Evolutionary conservation across 2,888 invertebrate genomes (phyloP).

Genomic region (Drosophila rubida): DNA sequence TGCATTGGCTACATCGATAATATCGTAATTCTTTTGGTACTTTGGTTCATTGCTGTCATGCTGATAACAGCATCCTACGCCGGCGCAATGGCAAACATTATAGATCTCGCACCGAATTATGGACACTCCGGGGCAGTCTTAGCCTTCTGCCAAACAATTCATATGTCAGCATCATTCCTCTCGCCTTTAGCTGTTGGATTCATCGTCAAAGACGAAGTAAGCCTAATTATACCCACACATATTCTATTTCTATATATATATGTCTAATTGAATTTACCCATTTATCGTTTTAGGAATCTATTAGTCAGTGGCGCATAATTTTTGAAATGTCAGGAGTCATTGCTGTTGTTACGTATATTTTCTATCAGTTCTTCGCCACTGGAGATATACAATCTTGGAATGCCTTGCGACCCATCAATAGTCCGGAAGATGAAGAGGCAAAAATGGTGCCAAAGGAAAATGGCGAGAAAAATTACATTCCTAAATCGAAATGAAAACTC

Average conservation of each 20-base stretch:
- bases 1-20: slow-evolving; percentile 88
- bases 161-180: slow-evolving; percentile 90
- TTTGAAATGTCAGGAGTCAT: slow-evolving; percentile 88
- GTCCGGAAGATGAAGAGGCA: slow-evolving; percentile 20
- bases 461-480: slow-evolving; percentile 28
- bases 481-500: slow-evolving; percentile 17
- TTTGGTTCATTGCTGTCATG: slow-evolving; percentile 90
- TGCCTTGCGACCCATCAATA: slow-evolving; percentile 25
- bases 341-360: slow-evolving; percentile 87
- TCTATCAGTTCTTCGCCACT: slow-evolving; percentile 89
- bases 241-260: background rate
- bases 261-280: background rate
- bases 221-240: background rate
- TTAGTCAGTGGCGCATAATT: slow-evolving; percentile 88
- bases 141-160: slow-evolving; percentile 91
- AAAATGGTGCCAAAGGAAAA: slow-evolving; percentile 38
- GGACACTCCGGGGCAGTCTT: slow-evolving; percentile 88
- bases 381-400: slow-evolving; percentile 86
- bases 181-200: slow-evolving; percentile 88
- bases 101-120: slow-evolving; percentile 92
- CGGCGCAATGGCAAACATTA: slow-evolving; percentile 91
- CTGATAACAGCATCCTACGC: slow-evolving; percentile 90
- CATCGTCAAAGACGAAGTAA: slow-evolving; percentile 87
- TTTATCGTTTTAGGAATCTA: slow-evolving; percentile 41
- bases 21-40: slow-evolving; percentile 86